phyloP scores from a whole-genome alignment of 1,140 invertebrate genomes.

The Philopotamus ludificatus region DNA sequence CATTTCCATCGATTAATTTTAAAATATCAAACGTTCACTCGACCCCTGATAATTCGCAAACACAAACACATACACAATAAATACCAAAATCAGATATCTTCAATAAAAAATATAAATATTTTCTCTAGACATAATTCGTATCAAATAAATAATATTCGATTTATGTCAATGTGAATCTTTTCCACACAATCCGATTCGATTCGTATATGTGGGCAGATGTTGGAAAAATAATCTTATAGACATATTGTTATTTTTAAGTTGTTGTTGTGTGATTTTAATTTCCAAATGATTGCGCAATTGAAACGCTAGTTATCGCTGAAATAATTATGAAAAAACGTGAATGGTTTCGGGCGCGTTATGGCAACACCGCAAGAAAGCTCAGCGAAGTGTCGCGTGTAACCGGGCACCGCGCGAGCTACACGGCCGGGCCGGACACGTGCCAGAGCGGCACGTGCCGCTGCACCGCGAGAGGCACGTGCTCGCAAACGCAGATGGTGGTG shows the following conservation, averaged over 20 bases:
- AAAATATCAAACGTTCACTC: not conserved
- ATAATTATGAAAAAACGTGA: not conserved
- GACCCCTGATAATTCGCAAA: not conserved
- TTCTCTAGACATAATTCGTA: too few relatives aligned
- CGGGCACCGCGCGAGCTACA: conserved; percentile 18
- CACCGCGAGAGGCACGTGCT: not conserved
- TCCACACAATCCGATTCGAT: not conserved
- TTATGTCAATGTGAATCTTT: not conserved
- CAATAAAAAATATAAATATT: not conserved
- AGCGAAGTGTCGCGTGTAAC: not conserved
- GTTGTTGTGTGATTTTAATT: not conserved
- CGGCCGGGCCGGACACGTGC: too few relatives aligned
- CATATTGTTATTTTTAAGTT: not conserved
- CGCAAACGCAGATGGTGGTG: not conserved
- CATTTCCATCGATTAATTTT: not conserved
- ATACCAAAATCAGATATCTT: not conserved
- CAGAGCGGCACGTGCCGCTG: not conserved
- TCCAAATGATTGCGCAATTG: not conserved
- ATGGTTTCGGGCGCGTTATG: not conserved
- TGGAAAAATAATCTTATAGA: not conserved
- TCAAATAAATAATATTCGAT: not conserved
- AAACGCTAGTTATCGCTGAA: not conserved
- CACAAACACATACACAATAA: not conserved
- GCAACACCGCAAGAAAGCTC: not conserved
- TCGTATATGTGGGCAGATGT: not conserved